These are phyloP conservation scores for Nephrotoma flavescens DNA, from an alignment of 2,888 invertebrate species.

Conservation along the genomic window DNA sequence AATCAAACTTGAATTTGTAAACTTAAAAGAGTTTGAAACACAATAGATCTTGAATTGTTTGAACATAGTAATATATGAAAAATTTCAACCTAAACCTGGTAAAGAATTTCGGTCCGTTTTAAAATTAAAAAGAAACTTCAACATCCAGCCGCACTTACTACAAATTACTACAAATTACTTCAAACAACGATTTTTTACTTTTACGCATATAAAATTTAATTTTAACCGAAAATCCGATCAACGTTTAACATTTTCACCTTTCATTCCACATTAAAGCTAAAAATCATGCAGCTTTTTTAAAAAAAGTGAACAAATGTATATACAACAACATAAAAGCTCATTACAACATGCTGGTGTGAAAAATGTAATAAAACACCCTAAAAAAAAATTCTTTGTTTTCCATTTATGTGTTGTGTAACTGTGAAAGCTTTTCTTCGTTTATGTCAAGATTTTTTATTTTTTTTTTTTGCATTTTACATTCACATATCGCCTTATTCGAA, in stretches of 20 bases:
- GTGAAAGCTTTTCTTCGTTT: not conserved
- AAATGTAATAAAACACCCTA: not conserved
- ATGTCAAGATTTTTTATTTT: not conserved
- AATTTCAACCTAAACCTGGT: too few relatives aligned
- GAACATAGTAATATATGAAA: too few relatives aligned
- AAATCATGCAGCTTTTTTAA: not conserved
- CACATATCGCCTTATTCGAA: not conserved
- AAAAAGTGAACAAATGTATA: not conserved
- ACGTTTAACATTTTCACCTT: not conserved
- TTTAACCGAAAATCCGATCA: not conserved
- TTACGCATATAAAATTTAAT: not conserved
- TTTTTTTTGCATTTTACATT: not conserved
- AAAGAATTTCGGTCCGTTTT: too few relatives aligned
- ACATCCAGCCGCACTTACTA: too few relatives aligned
- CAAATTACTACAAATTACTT: too few relatives aligned
- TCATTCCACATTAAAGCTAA: not conserved
- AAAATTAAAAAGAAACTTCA: too few relatives aligned
- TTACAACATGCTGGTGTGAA: not conserved
- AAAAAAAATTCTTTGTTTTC: not conserved
- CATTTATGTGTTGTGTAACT: not conserved
- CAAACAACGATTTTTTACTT: too few relatives aligned
- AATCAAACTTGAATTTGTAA: too few relatives aligned
- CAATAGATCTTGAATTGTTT: too few relatives aligned
- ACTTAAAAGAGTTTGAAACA: too few relatives aligned
- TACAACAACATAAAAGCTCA: not conserved